Evolutionary conservation across 1,140 invertebrate species (phyloP).

Genomic region (Ceratina australensis): DNA sequence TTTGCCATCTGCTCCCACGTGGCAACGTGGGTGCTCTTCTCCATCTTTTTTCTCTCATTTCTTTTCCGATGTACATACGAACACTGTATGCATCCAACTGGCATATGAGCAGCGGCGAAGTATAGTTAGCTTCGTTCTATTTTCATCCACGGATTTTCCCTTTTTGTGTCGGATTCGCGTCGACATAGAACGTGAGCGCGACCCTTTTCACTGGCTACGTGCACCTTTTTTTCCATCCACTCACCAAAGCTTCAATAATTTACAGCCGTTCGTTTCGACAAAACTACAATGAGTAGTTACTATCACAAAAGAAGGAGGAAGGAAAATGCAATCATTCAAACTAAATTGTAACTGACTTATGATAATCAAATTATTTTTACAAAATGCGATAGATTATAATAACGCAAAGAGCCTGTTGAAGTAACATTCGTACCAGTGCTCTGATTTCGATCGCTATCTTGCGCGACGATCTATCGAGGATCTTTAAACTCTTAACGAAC

Average conservation of each 20-base stretch:
- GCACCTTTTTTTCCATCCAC: background rate
- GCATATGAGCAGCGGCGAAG: constrained; percentile 7
- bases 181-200: constrained; percentile 28
- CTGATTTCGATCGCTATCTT: too few species aligned
- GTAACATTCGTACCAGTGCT: too few species aligned
- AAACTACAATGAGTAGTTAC: background rate
- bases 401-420: too few species aligned
- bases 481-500: constrained; percentile 2
- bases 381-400: too few species aligned
- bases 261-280: background rate
- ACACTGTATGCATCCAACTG: constrained; percentile 13
- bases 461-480: background rate
- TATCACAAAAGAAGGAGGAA: too few species aligned
- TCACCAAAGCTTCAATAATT: background rate
- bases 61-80: background rate
- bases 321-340: too few species aligned
- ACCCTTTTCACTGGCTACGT: background rate
- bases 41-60: constrained; percentile 6
- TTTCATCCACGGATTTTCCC: constrained; percentile 50
- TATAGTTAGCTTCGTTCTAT: constrained; percentile 40
- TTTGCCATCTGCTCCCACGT: constrained; percentile 29
- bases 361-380: too few species aligned
- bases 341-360: too few species aligned
- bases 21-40: background rate
- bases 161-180: constrained; percentile 30